phyloP scores from a whole-genome alignment of 2,797 vertebrate species.

The Nannoperca australis region DNA sequence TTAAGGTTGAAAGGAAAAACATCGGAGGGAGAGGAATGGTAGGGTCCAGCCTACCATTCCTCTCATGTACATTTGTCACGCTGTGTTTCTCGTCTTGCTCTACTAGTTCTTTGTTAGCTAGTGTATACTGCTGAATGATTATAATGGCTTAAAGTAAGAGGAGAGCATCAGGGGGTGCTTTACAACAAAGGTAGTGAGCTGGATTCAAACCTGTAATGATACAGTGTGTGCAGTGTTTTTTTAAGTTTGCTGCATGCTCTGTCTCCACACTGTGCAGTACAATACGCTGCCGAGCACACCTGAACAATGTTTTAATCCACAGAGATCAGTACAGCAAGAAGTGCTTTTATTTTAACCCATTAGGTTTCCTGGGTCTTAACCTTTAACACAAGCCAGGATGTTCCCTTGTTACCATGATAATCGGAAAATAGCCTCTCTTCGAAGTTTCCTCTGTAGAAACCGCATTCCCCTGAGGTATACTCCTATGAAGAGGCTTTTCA shows the following conservation, averaged over 20 bases:
- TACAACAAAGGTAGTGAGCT: background rate
- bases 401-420: slow-evolving; percentile 33
- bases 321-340: background rate
- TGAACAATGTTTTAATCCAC: background rate
- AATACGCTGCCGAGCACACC: background rate
- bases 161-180: background rate
- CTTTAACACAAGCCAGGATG: background rate
- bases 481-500: background rate
- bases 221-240: background rate
- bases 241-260: background rate
- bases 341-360: background rate
- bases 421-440: slow-evolving; percentile 11
- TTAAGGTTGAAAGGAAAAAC: slow-evolving; percentile 23
- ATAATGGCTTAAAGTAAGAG: background rate
- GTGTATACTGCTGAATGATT: slow-evolving; percentile 11
- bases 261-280: background rate
- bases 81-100: background rate
- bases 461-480: slow-evolving; percentile 4
- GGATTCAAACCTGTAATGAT: background rate
- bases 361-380: background rate
- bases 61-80: background rate
- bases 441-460: slow-evolving; percentile 10
- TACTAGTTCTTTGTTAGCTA: background rate
- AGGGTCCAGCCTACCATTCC: background rate
- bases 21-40: background rate